Conservation (phyloP, 23 tunicate genomes). For the Styela plicata region DNA sequence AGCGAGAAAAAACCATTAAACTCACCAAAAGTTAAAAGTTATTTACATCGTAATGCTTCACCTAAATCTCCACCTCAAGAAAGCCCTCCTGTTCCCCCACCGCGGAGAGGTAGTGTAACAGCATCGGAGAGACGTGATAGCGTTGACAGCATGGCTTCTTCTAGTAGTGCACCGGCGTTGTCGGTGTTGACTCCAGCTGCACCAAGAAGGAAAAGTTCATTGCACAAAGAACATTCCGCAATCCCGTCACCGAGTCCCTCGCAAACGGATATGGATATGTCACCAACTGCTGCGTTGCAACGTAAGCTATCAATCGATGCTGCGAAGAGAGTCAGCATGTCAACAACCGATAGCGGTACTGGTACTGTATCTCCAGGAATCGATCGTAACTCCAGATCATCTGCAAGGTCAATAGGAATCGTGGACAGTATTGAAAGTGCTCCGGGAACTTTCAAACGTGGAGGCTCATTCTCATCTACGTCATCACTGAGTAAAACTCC, state of each 20-base stretch:
- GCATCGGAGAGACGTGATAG: constrained; percentile 2
- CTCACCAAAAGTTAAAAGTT: constrained; percentile 13
- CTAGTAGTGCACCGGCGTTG: background rate
- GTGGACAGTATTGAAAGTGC: constrained; percentile 2
- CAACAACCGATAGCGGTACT: constrained; percentile 27
- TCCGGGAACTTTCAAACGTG: constrained; percentile 14
- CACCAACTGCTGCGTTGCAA: constrained; percentile 21
- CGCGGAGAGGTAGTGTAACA: constrained; percentile 9
- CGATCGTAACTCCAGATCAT: constrained; percentile 9
- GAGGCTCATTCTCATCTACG: constrained; percentile 28
- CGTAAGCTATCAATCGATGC: constrained; percentile 22
- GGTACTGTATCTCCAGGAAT: constrained; percentile 18
- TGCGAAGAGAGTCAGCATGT: constrained; percentile 13
- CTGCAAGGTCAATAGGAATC: background rate
- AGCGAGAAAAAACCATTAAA: background rate
- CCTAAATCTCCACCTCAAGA: constrained; percentile 1
- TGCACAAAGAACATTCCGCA: constrained; percentile 20
- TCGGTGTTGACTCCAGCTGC: background rate
- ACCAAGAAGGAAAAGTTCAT: constrained; percentile 22
- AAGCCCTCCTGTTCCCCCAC: constrained; percentile 5
- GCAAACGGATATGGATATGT: background rate
- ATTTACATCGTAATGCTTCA: constrained; percentile 14
- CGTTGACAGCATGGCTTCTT: background rate
- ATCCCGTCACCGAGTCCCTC: background rate
- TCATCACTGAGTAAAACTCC: constrained; percentile 15